Conservation (phyloP, 2,888 invertebrate species). For the Gnatocerus cornutus region DNA sequence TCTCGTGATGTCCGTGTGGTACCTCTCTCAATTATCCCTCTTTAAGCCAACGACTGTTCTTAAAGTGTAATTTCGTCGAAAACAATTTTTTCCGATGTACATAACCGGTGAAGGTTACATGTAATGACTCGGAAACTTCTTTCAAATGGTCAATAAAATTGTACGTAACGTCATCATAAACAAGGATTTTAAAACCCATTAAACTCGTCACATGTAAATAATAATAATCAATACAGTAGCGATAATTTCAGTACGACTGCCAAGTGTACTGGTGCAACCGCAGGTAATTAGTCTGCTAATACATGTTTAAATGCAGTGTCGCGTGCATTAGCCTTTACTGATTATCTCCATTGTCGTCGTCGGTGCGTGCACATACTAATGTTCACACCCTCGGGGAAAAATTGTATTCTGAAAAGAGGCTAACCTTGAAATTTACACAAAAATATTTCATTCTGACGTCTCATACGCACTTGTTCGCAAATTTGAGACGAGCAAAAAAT, state of each 20-base stretch:
- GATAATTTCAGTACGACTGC: constrained; percentile 3
- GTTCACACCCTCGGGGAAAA: constrained; percentile 17
- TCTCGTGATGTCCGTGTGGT: background rate
- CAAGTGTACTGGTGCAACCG: constrained; percentile 6
- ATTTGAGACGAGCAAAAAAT: background rate
- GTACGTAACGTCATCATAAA: constrained; percentile 4
- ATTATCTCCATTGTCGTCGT: constrained; percentile 27
- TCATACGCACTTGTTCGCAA: too few species aligned
- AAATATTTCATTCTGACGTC: background rate
- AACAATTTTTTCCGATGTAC: constrained; percentile 29
- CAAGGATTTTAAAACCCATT: constrained; percentile 12
- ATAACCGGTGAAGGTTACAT: constrained; percentile 34
- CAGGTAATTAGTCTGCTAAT: constrained; percentile 28
- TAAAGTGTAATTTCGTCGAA: constrained; percentile 28
- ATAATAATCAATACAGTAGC: constrained; percentile 1
- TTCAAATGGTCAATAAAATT: constrained; percentile 25
- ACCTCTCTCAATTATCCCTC: constrained; percentile 3
- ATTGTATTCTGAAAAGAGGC: constrained; percentile 6
- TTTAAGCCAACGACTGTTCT: background rate
- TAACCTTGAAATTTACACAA: constrained; percentile 5
- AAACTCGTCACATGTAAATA: background rate
- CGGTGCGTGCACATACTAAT: constrained; percentile 20
- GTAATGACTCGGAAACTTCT: constrained; percentile 35
- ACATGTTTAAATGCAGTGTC: constrained; percentile 26
- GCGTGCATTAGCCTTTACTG: constrained; percentile 18